Base-by-base conservation (phyloP, 1,140 invertebrate species). In the Macrobrachium rosenbergii region DNA sequence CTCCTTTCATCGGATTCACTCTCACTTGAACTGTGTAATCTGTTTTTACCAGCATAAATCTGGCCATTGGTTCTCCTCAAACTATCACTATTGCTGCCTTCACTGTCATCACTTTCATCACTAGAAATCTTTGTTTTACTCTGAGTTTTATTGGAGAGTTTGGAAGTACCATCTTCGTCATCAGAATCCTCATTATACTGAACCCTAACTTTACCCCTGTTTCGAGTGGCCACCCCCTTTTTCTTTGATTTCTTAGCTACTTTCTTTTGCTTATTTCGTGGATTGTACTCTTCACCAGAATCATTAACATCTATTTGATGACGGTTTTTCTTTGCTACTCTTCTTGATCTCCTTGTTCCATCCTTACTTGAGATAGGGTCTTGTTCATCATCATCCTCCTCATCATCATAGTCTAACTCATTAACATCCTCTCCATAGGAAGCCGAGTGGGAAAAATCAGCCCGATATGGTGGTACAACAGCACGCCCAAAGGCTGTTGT, bases 1-100 rank as follows among this genome's bases (percentile, higher is more conserved):
- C 91, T 90, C 0, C 90, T 90, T 63, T 91, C 92, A 37, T 93
- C 92, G 21, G 91, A 91, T 77, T 92, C 91, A 2, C 90, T 91
- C 62, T 90, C 89, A 82, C 89, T 88, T 52, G 88, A 86, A 81
- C 83, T 76, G 37, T 75, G 19, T 79, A 88, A 62, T 84, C 88
- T 72, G 84, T 82, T 86, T 88, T 83, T 77, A 87, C 85, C 75
- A 64, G 82, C 72, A 77, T 37, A 72, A n/a, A 79, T 58, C 28
- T 82, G 84, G 59, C 85, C 85, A 76, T 85, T 85, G 63, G 82
- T 84, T 89, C 90, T 87, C 83, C 76, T 89, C 19, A 76, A 76
- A 75, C 69, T 52, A 23, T 78, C 21, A 37, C 21, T 63, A 52
- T 69, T 58, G 67, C 80, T 83, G 19, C 75, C 72, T 78, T 67